Percentiles rank a stretch among this genome's conserved stretches.
phyloP scores from a whole-genome alignment of 2,797 vertebrate species.

The Spinibarbus caldwelli region DNA sequence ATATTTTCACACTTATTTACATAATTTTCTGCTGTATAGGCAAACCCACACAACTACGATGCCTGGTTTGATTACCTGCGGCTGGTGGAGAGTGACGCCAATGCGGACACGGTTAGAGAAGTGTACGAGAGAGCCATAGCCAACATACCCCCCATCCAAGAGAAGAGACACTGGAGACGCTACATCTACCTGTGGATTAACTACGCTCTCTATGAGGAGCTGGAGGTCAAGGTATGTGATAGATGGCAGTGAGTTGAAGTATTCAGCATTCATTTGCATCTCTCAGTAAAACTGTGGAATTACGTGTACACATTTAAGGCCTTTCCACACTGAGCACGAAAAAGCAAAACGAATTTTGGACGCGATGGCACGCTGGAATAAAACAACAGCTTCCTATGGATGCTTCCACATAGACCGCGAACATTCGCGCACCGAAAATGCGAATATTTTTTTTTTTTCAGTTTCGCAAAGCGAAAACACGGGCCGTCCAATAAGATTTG shows the following conservation, averaged over 20 bases:
- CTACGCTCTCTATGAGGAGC: constrained; percentile 93
- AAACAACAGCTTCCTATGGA: too few relatives aligned
- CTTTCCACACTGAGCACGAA: too few relatives aligned
- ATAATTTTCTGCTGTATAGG: constrained; percentile 70
- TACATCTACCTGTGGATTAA: constrained; percentile 99
- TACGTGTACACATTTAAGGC: neutral
- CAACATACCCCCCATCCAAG: constrained; percentile 91
- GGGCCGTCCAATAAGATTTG: too few relatives aligned
- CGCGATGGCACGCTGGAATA: too few relatives aligned
- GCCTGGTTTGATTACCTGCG: constrained; percentile 98
- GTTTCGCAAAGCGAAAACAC: too few relatives aligned
- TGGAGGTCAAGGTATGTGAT: constrained; percentile 90
- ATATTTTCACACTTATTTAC: neutral
- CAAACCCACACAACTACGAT: constrained; percentile 96
- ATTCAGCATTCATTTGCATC: neutral
- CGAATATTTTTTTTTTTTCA: too few relatives aligned
- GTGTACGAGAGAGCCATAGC: constrained; percentile 96
- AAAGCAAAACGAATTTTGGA: too few relatives aligned
- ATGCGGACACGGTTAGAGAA: constrained; percentile 87
- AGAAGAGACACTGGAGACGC: constrained; percentile 97
- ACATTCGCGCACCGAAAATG: too few relatives aligned
- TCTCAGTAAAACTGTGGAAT: neutral
- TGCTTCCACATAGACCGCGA: too few relatives aligned
- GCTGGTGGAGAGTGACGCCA: constrained; percentile 92
- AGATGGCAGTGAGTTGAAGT: neutral